A percentile compares a stretch with the other conserved stretches of the same genome.
Evolutionary conservation across 2,888 invertebrate genomes (phyloP).

Genomic region (Matsumyia berberina): DNA sequence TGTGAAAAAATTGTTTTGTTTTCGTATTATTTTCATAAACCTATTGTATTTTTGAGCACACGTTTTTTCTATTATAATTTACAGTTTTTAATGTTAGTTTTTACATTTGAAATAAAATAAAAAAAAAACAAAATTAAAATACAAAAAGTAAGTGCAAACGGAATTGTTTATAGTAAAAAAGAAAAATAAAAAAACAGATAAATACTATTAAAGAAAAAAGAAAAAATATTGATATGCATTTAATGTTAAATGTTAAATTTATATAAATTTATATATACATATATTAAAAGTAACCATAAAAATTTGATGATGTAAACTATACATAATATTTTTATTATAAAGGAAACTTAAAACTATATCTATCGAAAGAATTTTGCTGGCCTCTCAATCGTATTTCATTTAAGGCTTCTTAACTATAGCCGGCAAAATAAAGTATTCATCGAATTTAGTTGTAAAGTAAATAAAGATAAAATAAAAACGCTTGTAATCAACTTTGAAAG

Average conservation of each 20-base stretch:
- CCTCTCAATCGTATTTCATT: constrained; percentile 25
- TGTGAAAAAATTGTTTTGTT: constrained; percentile 21
- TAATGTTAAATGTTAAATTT: constrained; percentile 71
- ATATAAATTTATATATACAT: constrained; percentile 34
- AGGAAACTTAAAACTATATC: constrained; percentile 28
- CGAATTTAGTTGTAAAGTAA: constrained; percentile 59
- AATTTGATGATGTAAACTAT: constrained; percentile 43
- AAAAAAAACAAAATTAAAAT: constrained; percentile 4
- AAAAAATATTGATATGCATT: constrained; percentile 66
- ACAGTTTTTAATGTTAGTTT: constrained; percentile 13
- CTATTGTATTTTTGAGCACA: constrained; percentile 45
- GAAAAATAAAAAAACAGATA: constrained; percentile 44
- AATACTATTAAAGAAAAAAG: constrained; percentile 43
- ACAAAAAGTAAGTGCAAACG: constrained; percentile 65
- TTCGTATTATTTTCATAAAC: constrained; percentile 47
- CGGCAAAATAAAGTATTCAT: constrained; percentile 54
- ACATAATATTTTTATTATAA: constrained; percentile 21
- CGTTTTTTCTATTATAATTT: constrained; percentile 30
- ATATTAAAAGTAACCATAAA: constrained; percentile 28
- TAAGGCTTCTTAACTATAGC: constrained; percentile 12
- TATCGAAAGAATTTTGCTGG: constrained; percentile 56
- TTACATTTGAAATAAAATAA: constrained; percentile 5
- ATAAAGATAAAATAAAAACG: background rate
- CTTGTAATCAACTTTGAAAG: constrained; percentile 2
- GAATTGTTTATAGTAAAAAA: constrained; percentile 70